Conservation (phyloP, 2,797 vertebrate species). For the Lutjanus campechanus region DNA sequence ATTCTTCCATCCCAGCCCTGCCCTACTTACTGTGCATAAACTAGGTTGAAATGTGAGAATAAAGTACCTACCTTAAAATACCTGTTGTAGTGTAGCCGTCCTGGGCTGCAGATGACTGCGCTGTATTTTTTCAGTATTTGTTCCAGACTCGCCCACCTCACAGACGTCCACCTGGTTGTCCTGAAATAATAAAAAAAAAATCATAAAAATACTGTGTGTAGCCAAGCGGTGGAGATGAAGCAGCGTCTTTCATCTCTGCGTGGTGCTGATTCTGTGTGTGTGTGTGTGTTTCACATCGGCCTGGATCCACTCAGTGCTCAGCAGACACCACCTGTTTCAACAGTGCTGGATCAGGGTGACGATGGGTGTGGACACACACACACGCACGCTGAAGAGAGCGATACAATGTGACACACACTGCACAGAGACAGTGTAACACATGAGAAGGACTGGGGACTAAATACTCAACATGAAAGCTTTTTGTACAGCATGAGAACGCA, state of each 20-base stretch:
- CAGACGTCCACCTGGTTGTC: conserved; percentile 8
- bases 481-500: too few relatives aligned
- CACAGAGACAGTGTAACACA: too few relatives aligned
- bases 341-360: conserved; percentile 28
- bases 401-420: background rate
- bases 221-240: background rate
- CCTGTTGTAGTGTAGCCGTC: background rate
- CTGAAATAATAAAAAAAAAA: conserved; percentile 25
- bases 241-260: conserved; percentile 62
- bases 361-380: conserved; percentile 44
- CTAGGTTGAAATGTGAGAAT: background rate
- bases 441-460: too few relatives aligned
- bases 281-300: conserved; percentile 3
- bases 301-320: conserved; percentile 35
- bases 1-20: too few relatives aligned
- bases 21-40: background rate
- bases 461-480: too few relatives aligned
- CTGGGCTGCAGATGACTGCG: background rate
- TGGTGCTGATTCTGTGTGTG: conserved; percentile 19
- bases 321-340: conserved; percentile 64
- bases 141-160: conserved; percentile 6
- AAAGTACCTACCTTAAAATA: background rate
- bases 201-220: background rate
- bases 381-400: background rate
- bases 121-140: background rate